Evolutionary conservation across 1,140 invertebrate species (phyloP).

Genomic region (Campoletis sonorensis): DNA sequence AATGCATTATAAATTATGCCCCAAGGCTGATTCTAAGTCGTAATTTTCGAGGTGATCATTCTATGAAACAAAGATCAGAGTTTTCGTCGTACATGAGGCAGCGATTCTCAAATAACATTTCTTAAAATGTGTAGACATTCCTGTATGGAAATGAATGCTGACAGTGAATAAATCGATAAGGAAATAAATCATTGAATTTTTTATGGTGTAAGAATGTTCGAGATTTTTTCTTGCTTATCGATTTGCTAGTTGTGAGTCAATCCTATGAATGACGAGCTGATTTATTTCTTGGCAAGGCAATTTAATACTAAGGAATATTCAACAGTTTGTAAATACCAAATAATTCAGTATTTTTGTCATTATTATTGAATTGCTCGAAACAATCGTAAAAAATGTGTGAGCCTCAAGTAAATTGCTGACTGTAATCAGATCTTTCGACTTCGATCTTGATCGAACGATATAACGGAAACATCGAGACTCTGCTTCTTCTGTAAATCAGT

Average conservation of each 20-base stretch:
- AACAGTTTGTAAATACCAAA: no score
- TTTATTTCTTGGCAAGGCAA: no score
- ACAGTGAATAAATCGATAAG: background rate
- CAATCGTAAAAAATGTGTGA: background rate
- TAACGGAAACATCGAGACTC: background rate
- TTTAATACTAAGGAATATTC: no score
- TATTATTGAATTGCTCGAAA: background rate
- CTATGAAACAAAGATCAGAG: background rate
- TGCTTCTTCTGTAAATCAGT: background rate
- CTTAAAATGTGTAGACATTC: background rate
- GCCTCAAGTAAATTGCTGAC: background rate
- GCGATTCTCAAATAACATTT: background rate
- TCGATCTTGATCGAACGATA: slow-evolving; percentile 23
- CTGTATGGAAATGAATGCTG: background rate
- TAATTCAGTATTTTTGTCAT: no score
- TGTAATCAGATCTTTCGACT: background rate
- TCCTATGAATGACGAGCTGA: no score
- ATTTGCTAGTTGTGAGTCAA: no score
- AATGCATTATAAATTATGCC: slow-evolving; percentile 3
- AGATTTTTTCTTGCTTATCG: no score
- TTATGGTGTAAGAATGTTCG: no score
- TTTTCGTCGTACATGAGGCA: background rate
- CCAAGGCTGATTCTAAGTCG: slow-evolving; percentile 8
- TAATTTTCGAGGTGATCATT: background rate
- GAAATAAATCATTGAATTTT: no score